Percentiles rank a stretch among this genome's conserved stretches.
Conservation (phyloP, 2,888 invertebrate genomes). For the Drosophila mettleri region DNA sequence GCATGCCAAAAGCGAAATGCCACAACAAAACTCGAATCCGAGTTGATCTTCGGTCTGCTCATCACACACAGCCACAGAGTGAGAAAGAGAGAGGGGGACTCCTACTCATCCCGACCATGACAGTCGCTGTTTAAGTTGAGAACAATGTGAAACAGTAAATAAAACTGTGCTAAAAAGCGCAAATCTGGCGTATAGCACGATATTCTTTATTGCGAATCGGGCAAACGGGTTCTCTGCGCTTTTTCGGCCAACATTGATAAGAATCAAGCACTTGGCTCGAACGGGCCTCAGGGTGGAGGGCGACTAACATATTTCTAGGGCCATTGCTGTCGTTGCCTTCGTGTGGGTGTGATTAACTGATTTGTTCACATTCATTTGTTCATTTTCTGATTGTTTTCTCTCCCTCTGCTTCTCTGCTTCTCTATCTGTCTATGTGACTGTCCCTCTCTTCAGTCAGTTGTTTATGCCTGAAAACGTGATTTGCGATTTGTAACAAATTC, state of each 20-base stretch:
- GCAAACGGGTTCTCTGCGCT: constrained; percentile 63
- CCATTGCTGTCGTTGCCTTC: constrained; percentile 43
- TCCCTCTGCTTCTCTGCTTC: background rate
- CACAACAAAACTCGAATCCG: constrained; percentile 34
- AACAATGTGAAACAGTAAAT: constrained; percentile 66
- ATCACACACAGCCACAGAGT: constrained; percentile 2
- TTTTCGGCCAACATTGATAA: constrained; percentile 67
- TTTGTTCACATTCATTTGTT: constrained; percentile 84
- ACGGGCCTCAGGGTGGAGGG: background rate
- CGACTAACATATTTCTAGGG: constrained; percentile 27
- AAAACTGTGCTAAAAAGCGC: constrained; percentile 70
- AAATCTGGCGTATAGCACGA: constrained; percentile 82
- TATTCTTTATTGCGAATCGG: constrained; percentile 79
- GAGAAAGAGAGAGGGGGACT: constrained; percentile 1
- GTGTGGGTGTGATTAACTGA: constrained; percentile 84
- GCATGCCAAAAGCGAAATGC: constrained; percentile 49
- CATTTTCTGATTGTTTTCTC: constrained; percentile 69
- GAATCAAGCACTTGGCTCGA: constrained; percentile 67
- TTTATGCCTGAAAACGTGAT: constrained; percentile 78
- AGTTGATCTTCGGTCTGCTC: constrained; percentile 30
- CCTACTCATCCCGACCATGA: constrained; percentile 62
- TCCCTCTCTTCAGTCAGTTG: constrained; percentile 17
- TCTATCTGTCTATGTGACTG: background rate
- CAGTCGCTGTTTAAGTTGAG: constrained; percentile 51
- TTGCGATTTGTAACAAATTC: constrained; percentile 84